Percentiles rank a stretch among this genome's conserved stretches.
These are phyloP conservation scores for Drosophila monieri DNA, from an alignment of 2,888 invertebrate species.

Conservation along the genomic window DNA sequence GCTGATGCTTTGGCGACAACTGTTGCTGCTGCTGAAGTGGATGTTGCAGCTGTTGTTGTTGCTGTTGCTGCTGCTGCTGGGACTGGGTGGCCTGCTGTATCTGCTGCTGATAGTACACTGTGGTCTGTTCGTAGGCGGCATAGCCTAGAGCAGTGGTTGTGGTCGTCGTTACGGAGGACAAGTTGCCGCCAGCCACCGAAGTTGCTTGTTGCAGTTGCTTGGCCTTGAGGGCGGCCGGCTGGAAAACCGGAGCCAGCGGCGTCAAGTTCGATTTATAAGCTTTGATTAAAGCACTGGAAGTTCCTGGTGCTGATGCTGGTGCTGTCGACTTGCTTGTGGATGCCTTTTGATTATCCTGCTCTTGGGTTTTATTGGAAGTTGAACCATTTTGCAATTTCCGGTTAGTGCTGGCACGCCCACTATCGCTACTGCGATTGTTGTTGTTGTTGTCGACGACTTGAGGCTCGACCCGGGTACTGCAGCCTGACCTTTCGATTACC, in stretches of 20 bases:
- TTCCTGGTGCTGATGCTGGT: constrained; percentile 9
- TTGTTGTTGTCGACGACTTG: constrained; percentile 53
- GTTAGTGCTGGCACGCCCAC: constrained; percentile 11
- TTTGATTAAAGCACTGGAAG: constrained; percentile 60
- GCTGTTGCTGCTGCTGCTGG: constrained; percentile 57
- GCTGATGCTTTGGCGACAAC: constrained; percentile 41
- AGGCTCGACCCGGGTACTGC: constrained; percentile 2
- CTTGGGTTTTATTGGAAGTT: constrained; percentile 30
- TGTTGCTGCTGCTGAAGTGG: constrained; percentile 57
- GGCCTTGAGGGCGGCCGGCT: constrained; percentile 69
- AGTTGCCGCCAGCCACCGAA: constrained; percentile 19
- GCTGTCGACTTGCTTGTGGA: constrained; percentile 11
- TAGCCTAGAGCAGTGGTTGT: constrained; percentile 48
- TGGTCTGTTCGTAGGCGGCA: constrained; percentile 76
- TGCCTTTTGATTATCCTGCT: constrained; percentile 10
- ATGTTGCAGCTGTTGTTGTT: constrained; percentile 48
- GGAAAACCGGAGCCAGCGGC: constrained; percentile 79
- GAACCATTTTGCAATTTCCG: constrained; percentile 17
- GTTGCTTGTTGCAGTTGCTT: constrained; percentile 44
- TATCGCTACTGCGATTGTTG: constrained; percentile 47
- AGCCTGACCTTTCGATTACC: constrained; percentile 60
- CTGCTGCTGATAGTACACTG: constrained; percentile 72
- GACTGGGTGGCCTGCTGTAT: constrained; percentile 42
- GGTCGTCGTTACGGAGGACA: constrained; percentile 27
- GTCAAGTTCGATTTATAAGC: constrained; percentile 80